These are phyloP conservation scores for Lepus townsendii DNA, from an alignment of 2,797 vertebrate genomes.

Conservation along the genomic window DNA sequence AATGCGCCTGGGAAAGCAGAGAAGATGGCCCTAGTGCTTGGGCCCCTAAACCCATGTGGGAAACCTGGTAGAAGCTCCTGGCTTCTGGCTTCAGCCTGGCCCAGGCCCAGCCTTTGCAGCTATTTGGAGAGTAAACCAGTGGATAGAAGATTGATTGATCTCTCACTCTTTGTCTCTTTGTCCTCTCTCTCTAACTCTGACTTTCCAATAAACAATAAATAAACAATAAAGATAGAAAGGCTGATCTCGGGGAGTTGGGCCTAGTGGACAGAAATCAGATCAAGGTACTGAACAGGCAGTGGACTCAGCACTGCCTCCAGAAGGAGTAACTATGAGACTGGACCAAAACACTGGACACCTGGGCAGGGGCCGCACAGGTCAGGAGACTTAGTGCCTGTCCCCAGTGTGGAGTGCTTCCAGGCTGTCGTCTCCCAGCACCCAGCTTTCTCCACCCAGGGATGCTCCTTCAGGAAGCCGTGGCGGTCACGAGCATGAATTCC, in stretches of 20 bases:
- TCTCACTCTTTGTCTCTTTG: too few relatives aligned
- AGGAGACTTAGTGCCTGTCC: not conserved
- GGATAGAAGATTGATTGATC: too few relatives aligned
- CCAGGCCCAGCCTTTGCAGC: too few relatives aligned
- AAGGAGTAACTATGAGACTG: not conserved
- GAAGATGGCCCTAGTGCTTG: too few relatives aligned
- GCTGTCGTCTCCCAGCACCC: not conserved
- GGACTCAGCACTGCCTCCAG: not conserved
- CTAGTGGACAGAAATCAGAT: slow-evolving; percentile 1
- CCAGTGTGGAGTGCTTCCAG: not conserved
- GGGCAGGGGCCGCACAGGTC: not conserved
- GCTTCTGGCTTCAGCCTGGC: too few relatives aligned
- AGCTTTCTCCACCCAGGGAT: not conserved
- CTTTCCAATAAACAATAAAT: too few relatives aligned
- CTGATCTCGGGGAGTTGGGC: not conserved
- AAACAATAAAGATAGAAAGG: too few relatives aligned
- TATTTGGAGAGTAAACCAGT: too few relatives aligned
- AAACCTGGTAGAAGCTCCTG: too few relatives aligned
- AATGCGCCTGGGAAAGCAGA: too few relatives aligned
- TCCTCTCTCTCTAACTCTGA: too few relatives aligned
- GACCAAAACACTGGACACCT: not conserved
- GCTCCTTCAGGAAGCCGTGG: not conserved
- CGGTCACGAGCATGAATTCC: not conserved
- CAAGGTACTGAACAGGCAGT: not conserved
- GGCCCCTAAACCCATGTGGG: too few relatives aligned